phyloP scores from a whole-genome alignment of 2,888 invertebrate species.

The Bellardia pandia region DNA sequence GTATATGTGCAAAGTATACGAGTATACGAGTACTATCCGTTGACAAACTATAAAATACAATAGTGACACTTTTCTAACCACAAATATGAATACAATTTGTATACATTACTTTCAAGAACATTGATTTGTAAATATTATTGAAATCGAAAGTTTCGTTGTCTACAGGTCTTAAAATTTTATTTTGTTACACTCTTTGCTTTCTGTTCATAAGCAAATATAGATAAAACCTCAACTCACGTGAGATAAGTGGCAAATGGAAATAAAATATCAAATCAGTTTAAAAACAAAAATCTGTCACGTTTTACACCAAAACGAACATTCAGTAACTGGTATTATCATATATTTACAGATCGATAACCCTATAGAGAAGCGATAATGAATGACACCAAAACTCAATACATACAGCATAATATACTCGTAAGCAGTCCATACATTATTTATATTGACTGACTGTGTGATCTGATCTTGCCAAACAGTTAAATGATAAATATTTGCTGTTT shows the following conservation, averaged over 20 bases:
- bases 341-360: conserved; percentile 66
- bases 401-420: too few species aligned
- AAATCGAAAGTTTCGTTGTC: conserved; percentile 61
- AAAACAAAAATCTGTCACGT: conserved; percentile 62
- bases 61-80: not conserved
- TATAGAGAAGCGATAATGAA: conserved; percentile 45
- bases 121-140: conserved; percentile 58
- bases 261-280: conserved; percentile 66
- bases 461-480: conserved; percentile 32
- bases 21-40: not conserved
- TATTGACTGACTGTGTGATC: not conserved
- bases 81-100: not conserved
- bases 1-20: not conserved
- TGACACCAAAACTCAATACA: not conserved
- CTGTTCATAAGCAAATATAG: conserved; percentile 64
- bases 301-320: conserved; percentile 46
- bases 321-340: conserved; percentile 26
- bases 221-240: conserved; percentile 72
- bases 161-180: conserved; percentile 39
- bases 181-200: conserved; percentile 5
- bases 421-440: not conserved
- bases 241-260: conserved; percentile 65
- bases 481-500: conserved; percentile 41
- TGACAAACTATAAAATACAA: not conserved
- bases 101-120: conserved; percentile 36